These are phyloP conservation scores for Yponomeuta cagnagella DNA, from an alignment of 2,888 invertebrate species.

Conservation along the genomic window DNA sequence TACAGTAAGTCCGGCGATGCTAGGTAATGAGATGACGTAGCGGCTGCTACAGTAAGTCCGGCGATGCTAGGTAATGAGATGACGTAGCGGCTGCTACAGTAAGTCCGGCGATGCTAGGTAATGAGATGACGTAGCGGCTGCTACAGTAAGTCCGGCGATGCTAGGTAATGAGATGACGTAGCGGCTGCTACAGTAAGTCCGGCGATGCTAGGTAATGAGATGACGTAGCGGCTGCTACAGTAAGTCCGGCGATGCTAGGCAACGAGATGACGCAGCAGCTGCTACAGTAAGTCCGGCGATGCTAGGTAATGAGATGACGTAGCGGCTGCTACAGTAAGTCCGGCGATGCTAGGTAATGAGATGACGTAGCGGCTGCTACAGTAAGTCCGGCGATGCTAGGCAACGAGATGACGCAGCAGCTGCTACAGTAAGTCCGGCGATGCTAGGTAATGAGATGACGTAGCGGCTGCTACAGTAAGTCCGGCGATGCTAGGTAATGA, in stretches of 20 bases:
- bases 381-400: constrained; percentile 17
- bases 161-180: no score
- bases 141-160: constrained; percentile 20
- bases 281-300: constrained; percentile 25
- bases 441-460: no score
- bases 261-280: constrained; percentile 26
- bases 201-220: constrained; percentile 24
- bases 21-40: constrained; percentile 25
- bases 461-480: no score
- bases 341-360: constrained; percentile 24
- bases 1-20: no score
- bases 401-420: constrained; percentile 26
- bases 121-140: constrained; percentile 26
- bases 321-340: no score
- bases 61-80: no score
- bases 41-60: constrained; percentile 21
- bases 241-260: neutral
- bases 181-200: no score
- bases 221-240: constrained; percentile 22
- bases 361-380: constrained; percentile 15
- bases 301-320: no score
- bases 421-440: constrained; percentile 25
- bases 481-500: constrained; percentile 24
- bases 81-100: no score
- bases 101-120: neutral